Evolutionary conservation across 2,888 invertebrate species (phyloP), one percentile per base, ranked within the genome.

Genomic region (Xylocampa areola): DNA sequence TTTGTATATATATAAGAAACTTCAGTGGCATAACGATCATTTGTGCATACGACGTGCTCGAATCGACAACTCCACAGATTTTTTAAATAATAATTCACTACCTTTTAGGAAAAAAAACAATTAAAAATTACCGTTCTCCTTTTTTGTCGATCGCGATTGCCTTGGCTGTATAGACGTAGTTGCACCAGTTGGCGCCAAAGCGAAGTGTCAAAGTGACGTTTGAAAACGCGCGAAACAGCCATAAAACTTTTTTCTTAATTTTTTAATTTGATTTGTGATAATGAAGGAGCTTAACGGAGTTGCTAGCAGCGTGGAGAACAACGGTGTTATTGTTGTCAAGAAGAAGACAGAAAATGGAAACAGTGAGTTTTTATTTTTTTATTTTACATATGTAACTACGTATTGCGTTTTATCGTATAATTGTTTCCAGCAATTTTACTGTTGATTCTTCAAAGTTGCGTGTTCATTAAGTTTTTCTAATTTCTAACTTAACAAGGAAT

Each of bases 221-320:
- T 80, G 66, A 84, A 86, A 88, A 79, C 85, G 89, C 91, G 92
- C 87, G 85, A 88, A 90, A 70, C 51, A 62, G 36, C 68, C 51
- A 60, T 63, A 51, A n/a, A n/a, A 23, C 71, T 60, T 67, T 68
- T 70, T 63, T 63, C 57, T 65, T 59, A 60, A 52, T 27, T 66
- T 37, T 17, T 13, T 53, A 67, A 69, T 71, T 60, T 58, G 59
- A 61, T 53, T 44, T 68, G 71, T 70, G 74, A 87, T 52, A 75
- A 92, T 93, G 92, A 93, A 89, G 90, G 92, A 92, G 77, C 77
- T 92, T 21, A 85, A 84, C 35, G 85, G 84, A 54, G 88, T 89
- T 30, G 77, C 88, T 4, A 78, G 86, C 67, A 85, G 80, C 79
- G 81, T 81, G 54, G 88, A 87, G 77, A 82, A 84, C 48, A 89